Percentiles rank a stretch among this genome's conserved stretches.
These are phyloP conservation scores for Pantherophis vulpinus DNA, from an alignment of 2,797 vertebrate genomes.

Conservation along the genomic window DNA sequence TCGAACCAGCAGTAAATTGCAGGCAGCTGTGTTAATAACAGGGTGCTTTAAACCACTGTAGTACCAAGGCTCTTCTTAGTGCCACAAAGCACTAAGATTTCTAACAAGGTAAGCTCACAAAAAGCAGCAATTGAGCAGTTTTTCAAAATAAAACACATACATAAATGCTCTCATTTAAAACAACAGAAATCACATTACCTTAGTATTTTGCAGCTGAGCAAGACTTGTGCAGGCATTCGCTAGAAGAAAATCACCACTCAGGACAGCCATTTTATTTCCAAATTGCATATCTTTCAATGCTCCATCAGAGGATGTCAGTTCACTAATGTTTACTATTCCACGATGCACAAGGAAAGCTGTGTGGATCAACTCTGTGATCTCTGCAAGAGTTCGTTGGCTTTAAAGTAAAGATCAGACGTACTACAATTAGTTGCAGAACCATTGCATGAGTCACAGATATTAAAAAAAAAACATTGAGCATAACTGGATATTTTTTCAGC, in stretches of 20 bases:
- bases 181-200: constrained; percentile 78
- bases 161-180: not conserved
- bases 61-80: too few species aligned
- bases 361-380: constrained; percentile 96
- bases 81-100: not conserved
- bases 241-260: constrained; percentile 96
- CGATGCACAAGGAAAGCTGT: constrained; percentile 96
- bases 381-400: constrained; percentile 94
- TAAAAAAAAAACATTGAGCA: not conserved
- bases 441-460: not conserved
- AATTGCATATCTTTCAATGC: constrained; percentile 95
- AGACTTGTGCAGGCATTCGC: constrained; percentile 93
- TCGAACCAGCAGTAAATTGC: too few species aligned
- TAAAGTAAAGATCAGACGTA: constrained; percentile 49
- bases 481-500: not conserved
- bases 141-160: not conserved
- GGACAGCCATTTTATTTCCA: constrained; percentile 97
- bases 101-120: constrained; percentile 27
- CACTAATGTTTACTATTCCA: constrained; percentile 90
- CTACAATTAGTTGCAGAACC: constrained; percentile 23
- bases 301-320: constrained; percentile 87
- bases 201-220: constrained; percentile 90
- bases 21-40: too few species aligned
- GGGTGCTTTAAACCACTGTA: too few species aligned
- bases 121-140: not conserved